These are phyloP conservation scores for Salvelinus fontinalis DNA, from an alignment of 2,113 vertebrate species.

Conservation along the genomic window DNA sequence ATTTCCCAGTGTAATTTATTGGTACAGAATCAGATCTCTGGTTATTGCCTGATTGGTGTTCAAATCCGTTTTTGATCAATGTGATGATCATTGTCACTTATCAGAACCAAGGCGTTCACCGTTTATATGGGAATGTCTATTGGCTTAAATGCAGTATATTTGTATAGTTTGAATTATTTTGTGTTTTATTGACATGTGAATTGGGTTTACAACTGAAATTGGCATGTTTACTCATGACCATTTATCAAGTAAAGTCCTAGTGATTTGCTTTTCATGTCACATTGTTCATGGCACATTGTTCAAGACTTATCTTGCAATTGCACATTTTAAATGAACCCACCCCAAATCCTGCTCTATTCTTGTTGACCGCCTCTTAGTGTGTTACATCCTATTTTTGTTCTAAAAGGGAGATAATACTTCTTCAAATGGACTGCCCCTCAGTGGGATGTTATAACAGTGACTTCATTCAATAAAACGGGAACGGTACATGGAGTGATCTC, in stretches of 20 bases:
- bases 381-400: not conserved
- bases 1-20: slow-evolving; percentile 92
- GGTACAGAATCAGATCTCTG: slow-evolving; percentile 50
- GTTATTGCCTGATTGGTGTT: slow-evolving; percentile 16
- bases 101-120: slow-evolving; percentile 2
- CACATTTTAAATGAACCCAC: not conserved
- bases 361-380: not conserved
- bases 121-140: not conserved
- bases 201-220: not conserved
- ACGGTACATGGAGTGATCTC: slow-evolving; percentile 63
- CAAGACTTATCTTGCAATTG: not conserved
- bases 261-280: not conserved
- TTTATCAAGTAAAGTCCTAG: not conserved
- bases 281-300: not conserved
- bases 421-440: not conserved
- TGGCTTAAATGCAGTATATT: not conserved
- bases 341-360: not conserved
- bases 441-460: not conserved
- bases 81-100: slow-evolving; percentile 16
- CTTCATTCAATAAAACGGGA: slow-evolving; percentile 38
- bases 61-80: slow-evolving; percentile 1
- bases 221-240: not conserved
- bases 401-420: not conserved
- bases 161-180: not conserved
- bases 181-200: not conserved